Conservation (phyloP, 2,888 invertebrate genomes). For the Apodemia mormo region DNA sequence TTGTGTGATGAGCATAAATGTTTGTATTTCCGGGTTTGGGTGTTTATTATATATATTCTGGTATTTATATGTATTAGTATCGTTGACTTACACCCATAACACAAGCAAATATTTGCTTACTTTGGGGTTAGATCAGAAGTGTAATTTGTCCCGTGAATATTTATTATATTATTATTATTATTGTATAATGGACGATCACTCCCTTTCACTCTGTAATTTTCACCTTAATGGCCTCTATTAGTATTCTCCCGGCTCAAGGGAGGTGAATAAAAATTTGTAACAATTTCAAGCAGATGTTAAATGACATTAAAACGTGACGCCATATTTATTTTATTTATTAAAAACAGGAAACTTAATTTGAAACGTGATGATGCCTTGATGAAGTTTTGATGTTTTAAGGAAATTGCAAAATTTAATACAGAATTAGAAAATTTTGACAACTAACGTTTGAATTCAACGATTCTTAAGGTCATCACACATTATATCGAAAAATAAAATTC, state of each 20-base stretch:
- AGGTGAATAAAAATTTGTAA: slow-evolving; percentile 60
- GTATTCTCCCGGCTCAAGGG: slow-evolving; percentile 45
- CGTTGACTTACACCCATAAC: no score
- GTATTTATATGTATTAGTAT: no score
- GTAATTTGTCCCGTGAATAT: no score
- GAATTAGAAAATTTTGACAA: slow-evolving; percentile 2
- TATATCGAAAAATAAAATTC: no score
- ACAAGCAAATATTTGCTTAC: no score
- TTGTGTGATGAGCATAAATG: no score
- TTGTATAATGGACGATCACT: neutral
- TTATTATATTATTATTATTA: no score
- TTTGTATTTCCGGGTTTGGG: no score
- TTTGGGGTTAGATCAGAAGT: no score
- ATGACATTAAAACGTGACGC: slow-evolving; percentile 43
- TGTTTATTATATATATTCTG: no score
- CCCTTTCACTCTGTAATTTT: neutral
- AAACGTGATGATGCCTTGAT: slow-evolving; percentile 22
- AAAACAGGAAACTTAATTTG: slow-evolving; percentile 18
- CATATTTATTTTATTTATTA: slow-evolving; percentile 20
- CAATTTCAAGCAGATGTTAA: slow-evolving; percentile 52
- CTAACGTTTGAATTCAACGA: neutral
- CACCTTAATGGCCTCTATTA: slow-evolving; percentile 42
- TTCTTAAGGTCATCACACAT: neutral
- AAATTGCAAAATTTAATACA: slow-evolving; percentile 5
- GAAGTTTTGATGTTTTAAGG: slow-evolving; percentile 10